Percentiles rank a stretch among this genome's conserved stretches.
phyloP scores from a whole-genome alignment of 2,113 vertebrate species.

The Hydropotes inermis region DNA sequence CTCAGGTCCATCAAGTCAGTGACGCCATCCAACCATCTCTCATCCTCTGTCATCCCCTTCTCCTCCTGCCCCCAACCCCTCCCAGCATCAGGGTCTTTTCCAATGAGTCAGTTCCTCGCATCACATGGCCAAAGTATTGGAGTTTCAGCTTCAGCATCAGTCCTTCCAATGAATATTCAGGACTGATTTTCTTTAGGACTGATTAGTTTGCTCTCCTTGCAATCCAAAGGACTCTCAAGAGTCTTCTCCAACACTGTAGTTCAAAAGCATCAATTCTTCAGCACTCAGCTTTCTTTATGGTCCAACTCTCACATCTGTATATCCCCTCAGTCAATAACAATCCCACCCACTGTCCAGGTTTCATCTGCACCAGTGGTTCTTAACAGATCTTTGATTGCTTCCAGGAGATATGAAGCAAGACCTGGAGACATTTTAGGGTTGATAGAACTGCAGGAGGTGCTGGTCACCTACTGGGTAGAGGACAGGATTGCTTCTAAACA shows the following conservation, averaged over 20 bases:
- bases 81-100: background rate
- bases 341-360: background rate
- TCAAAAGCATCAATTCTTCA: background rate
- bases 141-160: background rate
- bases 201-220: background rate
- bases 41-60: background rate
- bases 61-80: background rate
- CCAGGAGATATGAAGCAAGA: background rate
- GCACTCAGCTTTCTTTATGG: background rate
- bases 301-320: background rate
- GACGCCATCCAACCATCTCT: background rate
- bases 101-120: background rate
- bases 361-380: background rate
- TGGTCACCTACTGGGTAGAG: background rate
- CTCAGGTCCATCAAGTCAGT: background rate
- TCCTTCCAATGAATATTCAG: background rate
- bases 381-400: background rate
- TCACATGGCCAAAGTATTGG: background rate
- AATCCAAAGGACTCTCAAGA: background rate
- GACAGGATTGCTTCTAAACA: background rate
- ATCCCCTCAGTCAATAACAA: background rate
- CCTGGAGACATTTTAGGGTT: background rate
- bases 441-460: background rate
- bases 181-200: background rate
- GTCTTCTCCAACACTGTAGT: background rate